These are phyloP conservation scores for Carassius gibelio DNA, from an alignment of 2,113 vertebrate genomes.

Conservation along the genomic window DNA sequence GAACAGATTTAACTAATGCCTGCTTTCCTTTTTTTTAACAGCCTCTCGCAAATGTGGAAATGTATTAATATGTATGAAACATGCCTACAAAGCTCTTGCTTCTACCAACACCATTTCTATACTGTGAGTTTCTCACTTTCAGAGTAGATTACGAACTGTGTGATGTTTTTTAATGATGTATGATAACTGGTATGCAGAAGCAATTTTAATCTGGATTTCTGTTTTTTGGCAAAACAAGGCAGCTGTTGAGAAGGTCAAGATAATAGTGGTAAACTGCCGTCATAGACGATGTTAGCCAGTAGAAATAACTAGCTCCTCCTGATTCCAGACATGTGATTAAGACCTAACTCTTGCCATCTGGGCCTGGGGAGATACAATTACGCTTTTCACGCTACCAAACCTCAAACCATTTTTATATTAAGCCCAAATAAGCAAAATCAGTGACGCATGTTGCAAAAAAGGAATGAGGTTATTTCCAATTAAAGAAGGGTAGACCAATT, in stretches of 20 bases:
- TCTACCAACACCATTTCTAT: neutral
- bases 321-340: conserved; percentile 43
- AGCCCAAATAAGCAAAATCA: conserved; percentile 1
- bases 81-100: neutral
- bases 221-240: neutral
- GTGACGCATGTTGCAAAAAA: neutral
- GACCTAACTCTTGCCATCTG: conserved; percentile 28
- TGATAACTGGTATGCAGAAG: neutral
- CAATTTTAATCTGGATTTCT: neutral
- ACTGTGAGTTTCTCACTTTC: neutral
- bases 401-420: conserved; percentile 2
- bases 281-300: neutral
- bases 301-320: neutral
- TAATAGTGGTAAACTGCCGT: neutral
- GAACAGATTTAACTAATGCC: conserved; percentile 6
- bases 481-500: neutral
- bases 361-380: conserved; percentile 50
- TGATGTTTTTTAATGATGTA: neutral
- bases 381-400: conserved; percentile 17
- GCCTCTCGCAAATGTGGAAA: neutral
- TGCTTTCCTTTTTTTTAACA: neutral
- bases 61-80: conserved; percentile 17
- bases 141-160: neutral
- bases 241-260: neutral
- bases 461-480: neutral